Evolutionary conservation across 2,113 vertebrate species (phyloP), one percentile per base, ranked within the genome.

Genomic region (Peromyscus polionotus): DNA sequence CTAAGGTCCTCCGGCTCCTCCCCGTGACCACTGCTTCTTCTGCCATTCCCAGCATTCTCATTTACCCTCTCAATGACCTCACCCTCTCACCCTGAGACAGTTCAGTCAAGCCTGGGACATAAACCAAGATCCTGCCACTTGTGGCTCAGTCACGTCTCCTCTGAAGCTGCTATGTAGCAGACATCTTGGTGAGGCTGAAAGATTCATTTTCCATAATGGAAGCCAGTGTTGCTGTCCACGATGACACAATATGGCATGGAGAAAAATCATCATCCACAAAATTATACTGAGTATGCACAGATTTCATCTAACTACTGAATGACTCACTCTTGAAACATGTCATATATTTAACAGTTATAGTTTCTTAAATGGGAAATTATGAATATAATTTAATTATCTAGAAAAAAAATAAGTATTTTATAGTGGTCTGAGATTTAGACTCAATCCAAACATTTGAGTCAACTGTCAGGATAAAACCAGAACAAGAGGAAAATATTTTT

Each of bases 171-270:
- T 96, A 95, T 88, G 87, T 68, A 98, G 93, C 75, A 98, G 95
- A 67, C 92, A 93, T 96, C 72, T 98, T 94, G 42, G 0, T 16
- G 28, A 97, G 39, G 57, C 61, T 75, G 28, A 96, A 86, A 94
- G 81, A 94, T 93, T 97, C 81, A 96, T 98, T 97, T 96, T 96
- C 94, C 79, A 96, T 3, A 4, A 48, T 95, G 96, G 97, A 98
- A 97, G 57, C 24, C 14, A 70, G 85, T 26, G 2, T 79, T 81
- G 89, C 39, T 70, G 88, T 84, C 39, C 91, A 91, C 89, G 86
- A 93, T 33, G 80, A 95, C 90, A 92, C 70, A 96, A 88, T 68
- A n/a, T 54, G 42, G n/a, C 13, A 70, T 12, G 65, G 89, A 96
- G 42, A 97, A 91, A 93, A 70, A 81, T n/a, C 70, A 24, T 61